Evolutionary conservation across 2,797 vertebrate genomes (phyloP).

Genomic region (Xenopus petersii): DNA sequence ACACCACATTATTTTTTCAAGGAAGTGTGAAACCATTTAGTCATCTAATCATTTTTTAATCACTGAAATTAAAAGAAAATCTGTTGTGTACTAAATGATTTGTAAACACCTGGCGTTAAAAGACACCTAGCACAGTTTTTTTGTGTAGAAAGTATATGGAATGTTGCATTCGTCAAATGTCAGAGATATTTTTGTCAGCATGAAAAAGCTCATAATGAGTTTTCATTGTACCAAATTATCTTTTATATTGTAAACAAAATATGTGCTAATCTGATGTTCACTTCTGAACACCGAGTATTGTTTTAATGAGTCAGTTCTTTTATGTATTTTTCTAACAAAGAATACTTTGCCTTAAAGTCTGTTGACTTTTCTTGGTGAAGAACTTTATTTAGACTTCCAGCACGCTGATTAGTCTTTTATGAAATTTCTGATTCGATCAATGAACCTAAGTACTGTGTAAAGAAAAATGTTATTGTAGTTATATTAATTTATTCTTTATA

Average conservation of each 20-base stretch:
- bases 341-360: not conserved
- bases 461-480: too few relatives aligned
- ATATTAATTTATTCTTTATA: too few relatives aligned
- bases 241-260: conserved; percentile 11
- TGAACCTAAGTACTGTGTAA: too few relatives aligned
- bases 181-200: not conserved
- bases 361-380: not conserved
- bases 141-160: not conserved
- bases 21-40: not conserved
- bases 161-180: conserved; percentile 14
- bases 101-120: not conserved
- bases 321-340: not conserved
- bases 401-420: too few relatives aligned
- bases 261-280: conserved; percentile 4
- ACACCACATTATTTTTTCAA: not conserved
- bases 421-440: too few relatives aligned
- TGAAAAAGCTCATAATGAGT: not conserved
- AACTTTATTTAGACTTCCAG: too few relatives aligned
- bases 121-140: not conserved
- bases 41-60: not conserved
- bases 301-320: not conserved
- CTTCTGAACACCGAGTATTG: not conserved
- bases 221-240: not conserved
- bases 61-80: not conserved
- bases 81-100: not conserved